These are phyloP conservation scores for Porphyrio hochstetteri DNA, from an alignment of 2,113 vertebrate species.

Conservation along the genomic window DNA sequence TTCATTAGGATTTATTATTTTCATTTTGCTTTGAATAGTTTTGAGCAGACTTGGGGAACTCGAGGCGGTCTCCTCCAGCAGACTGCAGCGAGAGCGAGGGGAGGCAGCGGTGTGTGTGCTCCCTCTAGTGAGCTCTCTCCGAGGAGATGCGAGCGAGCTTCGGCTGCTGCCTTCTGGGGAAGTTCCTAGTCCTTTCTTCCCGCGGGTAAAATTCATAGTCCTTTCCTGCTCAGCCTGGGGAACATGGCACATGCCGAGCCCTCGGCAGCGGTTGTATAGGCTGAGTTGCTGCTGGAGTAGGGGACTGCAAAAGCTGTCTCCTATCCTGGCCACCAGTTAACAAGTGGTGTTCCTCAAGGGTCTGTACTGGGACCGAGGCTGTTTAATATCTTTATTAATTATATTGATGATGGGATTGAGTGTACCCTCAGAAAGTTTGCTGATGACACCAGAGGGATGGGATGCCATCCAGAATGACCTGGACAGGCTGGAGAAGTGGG, in stretches of 20 bases:
- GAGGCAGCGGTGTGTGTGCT: conserved; percentile 11
- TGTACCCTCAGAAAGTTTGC: too few relatives aligned
- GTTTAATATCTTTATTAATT: too few relatives aligned
- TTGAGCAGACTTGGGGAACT: not conserved
- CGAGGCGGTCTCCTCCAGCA: not conserved
- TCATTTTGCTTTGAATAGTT: not conserved
- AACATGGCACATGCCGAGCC: not conserved
- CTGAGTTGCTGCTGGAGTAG: not conserved
- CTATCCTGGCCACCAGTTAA: not conserved
- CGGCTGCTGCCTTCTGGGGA: not conserved
- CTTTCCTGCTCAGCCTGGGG: not conserved
- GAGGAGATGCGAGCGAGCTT: fast-evolving
- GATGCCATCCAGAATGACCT: too few relatives aligned
- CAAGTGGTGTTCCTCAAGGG: not conserved
- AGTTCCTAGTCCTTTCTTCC: not conserved
- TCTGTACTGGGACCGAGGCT: too few relatives aligned
- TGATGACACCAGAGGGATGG: too few relatives aligned
- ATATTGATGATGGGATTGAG: too few relatives aligned
- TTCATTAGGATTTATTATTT: conserved; percentile 37
- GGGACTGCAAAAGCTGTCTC: fast-evolving
- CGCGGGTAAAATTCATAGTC: not conserved
- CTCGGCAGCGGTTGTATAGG: too few relatives aligned
- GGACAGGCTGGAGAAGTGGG: too few relatives aligned
- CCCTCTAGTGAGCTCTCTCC: conserved; percentile 57
- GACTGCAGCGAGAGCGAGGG: fast-evolving